These are phyloP conservation scores for Drosophila nigritarsus DNA, from an alignment of 2,888 invertebrate genomes.

Conservation along the genomic window DNA sequence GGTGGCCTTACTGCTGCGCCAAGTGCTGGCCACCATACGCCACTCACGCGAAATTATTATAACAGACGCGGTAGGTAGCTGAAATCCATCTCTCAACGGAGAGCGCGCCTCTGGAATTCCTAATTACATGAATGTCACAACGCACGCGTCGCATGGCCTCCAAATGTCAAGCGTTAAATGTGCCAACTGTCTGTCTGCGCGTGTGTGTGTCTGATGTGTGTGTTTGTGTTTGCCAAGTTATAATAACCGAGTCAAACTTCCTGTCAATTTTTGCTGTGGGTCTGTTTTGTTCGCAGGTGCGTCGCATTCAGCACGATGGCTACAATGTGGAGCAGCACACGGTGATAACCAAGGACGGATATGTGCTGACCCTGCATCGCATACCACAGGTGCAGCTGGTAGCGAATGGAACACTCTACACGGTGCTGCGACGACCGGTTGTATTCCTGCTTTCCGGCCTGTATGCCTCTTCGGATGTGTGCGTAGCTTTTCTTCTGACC, in stretches of 20 bases:
- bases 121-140: conserved; percentile 75
- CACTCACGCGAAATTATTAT: conserved; percentile 83
- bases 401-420: conserved; percentile 54
- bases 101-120: conserved; percentile 60
- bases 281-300: conserved; percentile 71
- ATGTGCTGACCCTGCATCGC: conserved; percentile 81
- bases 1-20: conserved; percentile 57
- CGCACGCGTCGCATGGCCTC: conserved; percentile 77
- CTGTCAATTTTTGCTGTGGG: conserved; percentile 33
- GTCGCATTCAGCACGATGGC: conserved; percentile 83
- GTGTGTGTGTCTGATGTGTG: conserved; percentile 1
- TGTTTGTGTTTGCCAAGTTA: conserved; percentile 40
- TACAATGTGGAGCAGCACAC: conserved; percentile 87
- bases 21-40: conserved; percentile 61
- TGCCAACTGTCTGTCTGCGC: conserved; percentile 50
- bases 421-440: conserved; percentile 75
- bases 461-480: conserved; percentile 83
- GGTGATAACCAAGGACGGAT: conserved; percentile 85
- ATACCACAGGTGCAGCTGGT: conserved; percentile 75
- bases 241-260: conserved; percentile 33
- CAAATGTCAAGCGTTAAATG: conserved; percentile 76
- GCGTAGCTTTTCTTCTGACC: conserved; percentile 37
- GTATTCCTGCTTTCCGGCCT: conserved; percentile 83
- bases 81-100: conserved; percentile 20
- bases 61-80: conserved; percentile 83